These are phyloP conservation scores for Coptotermes formosanus DNA, from an alignment of 1,140 invertebrate species.

Conservation along the genomic window DNA sequence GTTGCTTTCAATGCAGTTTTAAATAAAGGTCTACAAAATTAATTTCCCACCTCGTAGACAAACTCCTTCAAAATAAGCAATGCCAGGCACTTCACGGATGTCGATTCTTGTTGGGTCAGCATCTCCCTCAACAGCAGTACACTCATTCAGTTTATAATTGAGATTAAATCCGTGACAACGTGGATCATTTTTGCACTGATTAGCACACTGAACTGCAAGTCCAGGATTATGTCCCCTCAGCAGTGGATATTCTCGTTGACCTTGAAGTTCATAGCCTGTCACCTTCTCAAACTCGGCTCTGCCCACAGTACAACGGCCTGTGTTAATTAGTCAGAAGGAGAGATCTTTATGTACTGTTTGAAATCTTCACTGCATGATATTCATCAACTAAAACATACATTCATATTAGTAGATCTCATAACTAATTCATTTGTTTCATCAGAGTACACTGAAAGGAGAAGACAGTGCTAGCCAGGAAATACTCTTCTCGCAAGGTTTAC, in stretches of 20 bases:
- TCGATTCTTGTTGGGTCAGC: conserved; percentile 43
- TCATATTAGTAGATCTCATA: too few relatives aligned
- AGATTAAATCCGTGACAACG: conserved; percentile 49
- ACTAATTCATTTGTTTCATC: too few relatives aligned
- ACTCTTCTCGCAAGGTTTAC: too few relatives aligned
- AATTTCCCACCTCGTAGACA: conserved; percentile 46
- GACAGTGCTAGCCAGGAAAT: too few relatives aligned
- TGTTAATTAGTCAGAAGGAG: neutral
- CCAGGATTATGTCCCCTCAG: conserved; percentile 43
- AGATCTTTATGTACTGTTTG: neutral
- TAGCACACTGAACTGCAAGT: conserved; percentile 47
- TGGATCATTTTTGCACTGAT: conserved; percentile 44
- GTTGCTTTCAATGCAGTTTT: neutral
- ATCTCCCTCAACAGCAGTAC: conserved; percentile 44
- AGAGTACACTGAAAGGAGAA: too few relatives aligned
- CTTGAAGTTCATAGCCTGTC: conserved; percentile 47
- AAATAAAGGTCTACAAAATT: neutral
- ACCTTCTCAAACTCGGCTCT: conserved; percentile 49
- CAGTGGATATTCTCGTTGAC: conserved; percentile 41
- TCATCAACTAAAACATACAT: too few relatives aligned
- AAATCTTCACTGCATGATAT: neutral
- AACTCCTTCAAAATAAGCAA: conserved; percentile 51
- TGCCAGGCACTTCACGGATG: conserved; percentile 45
- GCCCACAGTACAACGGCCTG: conserved; percentile 31
- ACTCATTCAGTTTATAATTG: conserved; percentile 49